Conservation (phyloP, 2,888 invertebrate species). For the Argyra leucocephala region DNA sequence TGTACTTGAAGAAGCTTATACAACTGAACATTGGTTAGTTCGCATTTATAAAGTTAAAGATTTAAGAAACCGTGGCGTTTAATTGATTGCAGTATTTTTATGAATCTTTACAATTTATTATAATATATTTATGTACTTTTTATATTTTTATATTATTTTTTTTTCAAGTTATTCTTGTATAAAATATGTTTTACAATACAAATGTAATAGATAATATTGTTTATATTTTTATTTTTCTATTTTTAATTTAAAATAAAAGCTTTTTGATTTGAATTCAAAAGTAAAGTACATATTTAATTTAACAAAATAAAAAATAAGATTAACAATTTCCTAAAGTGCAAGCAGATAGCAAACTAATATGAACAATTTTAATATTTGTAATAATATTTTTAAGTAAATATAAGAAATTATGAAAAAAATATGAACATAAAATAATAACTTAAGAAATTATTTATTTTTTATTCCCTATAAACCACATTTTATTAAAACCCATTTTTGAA, state of each 20-base stretch:
- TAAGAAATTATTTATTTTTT: background rate
- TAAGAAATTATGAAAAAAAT: background rate
- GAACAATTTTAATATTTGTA: slow-evolving; percentile 4
- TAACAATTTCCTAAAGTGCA: slow-evolving; percentile 1
- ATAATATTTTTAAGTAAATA: background rate
- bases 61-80: slow-evolving; percentile 77
- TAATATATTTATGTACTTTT: background rate
- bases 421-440: background rate
- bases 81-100: background rate
- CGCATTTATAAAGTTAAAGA: slow-evolving; percentile 97
- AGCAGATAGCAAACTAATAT: background rate
- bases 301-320: background rate
- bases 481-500: too few species aligned
- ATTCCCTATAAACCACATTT: background rate
- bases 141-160: background rate
- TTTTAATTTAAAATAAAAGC: background rate
- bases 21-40: slow-evolving; percentile 98
- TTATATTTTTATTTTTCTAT: background rate
- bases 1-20: slow-evolving; percentile 98
- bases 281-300: background rate
- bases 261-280: background rate
- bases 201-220: background rate
- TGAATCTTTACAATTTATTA: too few species aligned
- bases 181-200: background rate
- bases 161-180: background rate